Percentiles rank a stretch among this genome's conserved stretches.
These are phyloP conservation scores for Ascidia mentula DNA, from an alignment of 23 tunicate genomes.

Conservation along the genomic window DNA sequence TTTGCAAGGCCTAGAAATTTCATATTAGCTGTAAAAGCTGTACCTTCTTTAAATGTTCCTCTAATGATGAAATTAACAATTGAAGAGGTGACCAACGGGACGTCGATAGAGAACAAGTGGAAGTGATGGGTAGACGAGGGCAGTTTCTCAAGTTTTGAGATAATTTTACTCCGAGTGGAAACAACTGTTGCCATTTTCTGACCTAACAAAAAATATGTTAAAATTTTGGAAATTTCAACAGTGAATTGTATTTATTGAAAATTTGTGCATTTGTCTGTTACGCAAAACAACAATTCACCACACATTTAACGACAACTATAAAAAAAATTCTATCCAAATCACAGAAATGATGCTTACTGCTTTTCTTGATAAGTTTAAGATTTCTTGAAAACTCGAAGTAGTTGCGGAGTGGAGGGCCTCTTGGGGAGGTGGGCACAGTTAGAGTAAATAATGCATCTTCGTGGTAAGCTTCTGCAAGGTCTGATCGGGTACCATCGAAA, in stretches of 20 bases:
- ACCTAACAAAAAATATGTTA: background rate
- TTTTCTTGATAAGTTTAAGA: conserved; percentile 29
- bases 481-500: conserved; percentile 39
- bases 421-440: conserved; percentile 57
- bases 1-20: too few relatives aligned
- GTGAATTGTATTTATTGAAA: background rate
- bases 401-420: conserved; percentile 50
- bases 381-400: conserved; percentile 46
- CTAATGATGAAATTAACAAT: conserved; percentile 64
- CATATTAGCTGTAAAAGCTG: background rate
- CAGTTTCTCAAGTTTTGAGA: conserved; percentile 34
- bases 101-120: conserved; percentile 54
- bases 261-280: background rate
- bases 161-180: conserved; percentile 15
- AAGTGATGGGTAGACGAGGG: conserved; percentile 46
- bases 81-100: conserved; percentile 50
- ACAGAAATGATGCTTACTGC: background rate
- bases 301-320: background rate
- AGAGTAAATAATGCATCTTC: conserved; percentile 36
- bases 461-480: conserved; percentile 48
- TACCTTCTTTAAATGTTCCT: conserved; percentile 56
- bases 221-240: background rate
- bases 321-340: background rate
- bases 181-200: conserved; percentile 22
- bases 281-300: background rate